Evolutionary conservation across 2,797 vertebrate genomes (phyloP).

Genomic region (Smutsia gigantea): DNA sequence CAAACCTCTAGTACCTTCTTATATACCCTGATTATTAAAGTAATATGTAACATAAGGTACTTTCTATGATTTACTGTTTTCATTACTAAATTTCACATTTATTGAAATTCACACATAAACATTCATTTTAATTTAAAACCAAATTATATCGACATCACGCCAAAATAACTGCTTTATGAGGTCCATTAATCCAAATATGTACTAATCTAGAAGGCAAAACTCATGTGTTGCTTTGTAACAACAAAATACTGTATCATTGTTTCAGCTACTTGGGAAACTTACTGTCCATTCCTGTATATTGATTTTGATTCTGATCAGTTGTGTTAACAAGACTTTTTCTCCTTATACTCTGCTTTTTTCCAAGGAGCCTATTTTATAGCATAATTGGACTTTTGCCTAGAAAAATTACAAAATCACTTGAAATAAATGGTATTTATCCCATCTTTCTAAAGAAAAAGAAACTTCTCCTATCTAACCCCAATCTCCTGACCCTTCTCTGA

Average conservation of each 20-base stretch:
- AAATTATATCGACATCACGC: neutral
- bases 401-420: conserved; percentile 65
- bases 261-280: neutral
- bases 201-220: neutral
- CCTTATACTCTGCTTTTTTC: neutral
- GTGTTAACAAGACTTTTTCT: conserved; percentile 2
- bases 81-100: conserved; percentile 45
- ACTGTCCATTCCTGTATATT: neutral
- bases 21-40: neutral
- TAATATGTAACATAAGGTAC: neutral
- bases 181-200: neutral
- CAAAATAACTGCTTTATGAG: conserved; percentile 28
- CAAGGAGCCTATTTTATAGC: conserved; percentile 32
- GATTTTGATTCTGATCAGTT: conserved; percentile 15
- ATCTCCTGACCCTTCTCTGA: conserved; percentile 10
- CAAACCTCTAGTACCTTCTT: neutral
- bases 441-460: conserved; percentile 61
- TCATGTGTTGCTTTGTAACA: neutral
- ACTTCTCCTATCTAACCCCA: conserved; percentile 39
- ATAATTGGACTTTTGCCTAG: conserved; percentile 49
- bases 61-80: conserved; percentile 38
- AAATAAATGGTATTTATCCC: conserved; percentile 44
- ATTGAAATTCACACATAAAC: conserved; percentile 31
- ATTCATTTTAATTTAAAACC: conserved; percentile 58
- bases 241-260: neutral